Base-by-base conservation (phyloP, 2,888 invertebrate species). In the Biston betularia region DNA sequence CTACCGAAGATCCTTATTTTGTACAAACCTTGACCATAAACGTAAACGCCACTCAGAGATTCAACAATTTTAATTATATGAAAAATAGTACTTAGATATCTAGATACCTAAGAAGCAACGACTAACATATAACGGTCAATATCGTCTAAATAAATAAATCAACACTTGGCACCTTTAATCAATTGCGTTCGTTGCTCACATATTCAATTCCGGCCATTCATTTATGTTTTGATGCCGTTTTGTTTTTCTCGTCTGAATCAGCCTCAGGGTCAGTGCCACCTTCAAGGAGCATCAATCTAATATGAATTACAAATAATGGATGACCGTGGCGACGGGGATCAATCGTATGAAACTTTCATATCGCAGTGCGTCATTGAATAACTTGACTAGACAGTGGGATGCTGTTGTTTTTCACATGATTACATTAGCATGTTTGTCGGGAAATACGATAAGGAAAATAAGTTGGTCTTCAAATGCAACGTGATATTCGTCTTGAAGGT, bases 271-370 rank as follows among this genome's bases (percentile, higher is more conserved):
- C 85, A 84, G 71, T 84, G 81, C 78, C 79, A 78, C 75, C 68
- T 74, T 63, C 46, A 50, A 70, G 77, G 74, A 58, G 63, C 64
- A 62, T 55, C 68, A 64, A 52, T 54, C 73, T 66, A 73, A 79
- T 78, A 75, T 79, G 79, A 82, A 82, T 86, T 84, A 86, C 85
- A 89, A 86, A 87, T 87, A 82, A 83, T 81, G 88, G 89, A 87
- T 87, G 88, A 81, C 80, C 88, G 88, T 88, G 78, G 75, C 68
- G 73, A 65, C 15, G 66, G 63, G 64, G 71, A 68, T 69, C 65
- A 76, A 77, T 78, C 78, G 71, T 74, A 90, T 91, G 89, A 88
- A 80, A 90, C 87, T 87, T 89, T 84, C 81, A 87, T 85, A 67
- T 87, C 85, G 79, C 81, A 79, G 75, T 81, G 80, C 83, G 86